Evolutionary conservation across 1,140 invertebrate genomes (phyloP).

Genomic region (Lepidurus couesii): DNA sequence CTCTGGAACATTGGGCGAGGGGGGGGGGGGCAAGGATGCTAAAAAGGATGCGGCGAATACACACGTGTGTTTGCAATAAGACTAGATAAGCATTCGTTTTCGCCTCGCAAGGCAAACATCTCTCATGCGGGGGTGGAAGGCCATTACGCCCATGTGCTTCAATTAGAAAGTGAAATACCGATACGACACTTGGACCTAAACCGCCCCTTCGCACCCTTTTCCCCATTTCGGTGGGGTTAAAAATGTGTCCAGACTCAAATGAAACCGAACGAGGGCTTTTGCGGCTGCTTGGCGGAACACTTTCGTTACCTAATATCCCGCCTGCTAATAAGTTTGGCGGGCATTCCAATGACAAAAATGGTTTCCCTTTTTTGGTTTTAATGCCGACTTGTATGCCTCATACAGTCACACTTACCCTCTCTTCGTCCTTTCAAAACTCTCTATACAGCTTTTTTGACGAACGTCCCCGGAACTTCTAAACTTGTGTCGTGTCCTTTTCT

Average conservation of each 20-base stretch:
- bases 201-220: conserved; percentile 5
- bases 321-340: conserved; percentile 4
- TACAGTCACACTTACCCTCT: neutral
- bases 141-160: neutral
- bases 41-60: too few species aligned
- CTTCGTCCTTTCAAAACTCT: neutral
- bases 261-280: neutral
- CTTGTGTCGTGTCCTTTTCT: neutral
- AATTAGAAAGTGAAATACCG: conserved; percentile 22
- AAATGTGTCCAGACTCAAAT: neutral
- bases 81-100: neutral
- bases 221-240: neutral
- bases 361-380: neutral
- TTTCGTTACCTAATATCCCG: conserved; percentile 22
- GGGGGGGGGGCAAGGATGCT: too few species aligned
- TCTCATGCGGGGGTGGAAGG: neutral
- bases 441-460: neutral
- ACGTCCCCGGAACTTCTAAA: conserved; percentile 2
- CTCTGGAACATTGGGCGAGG: too few species aligned
- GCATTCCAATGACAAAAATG: conserved; percentile 11
- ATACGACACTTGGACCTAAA: conserved; percentile 11
- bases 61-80: neutral
- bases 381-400: conserved; percentile 3
- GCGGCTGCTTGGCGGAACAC: neutral
- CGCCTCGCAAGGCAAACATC: neutral